A percentile compares a stretch with the other conserved stretches of the same genome.
Conservation (phyloP, 2,113 vertebrate genomes). For the Hippolais icterina region DNA sequence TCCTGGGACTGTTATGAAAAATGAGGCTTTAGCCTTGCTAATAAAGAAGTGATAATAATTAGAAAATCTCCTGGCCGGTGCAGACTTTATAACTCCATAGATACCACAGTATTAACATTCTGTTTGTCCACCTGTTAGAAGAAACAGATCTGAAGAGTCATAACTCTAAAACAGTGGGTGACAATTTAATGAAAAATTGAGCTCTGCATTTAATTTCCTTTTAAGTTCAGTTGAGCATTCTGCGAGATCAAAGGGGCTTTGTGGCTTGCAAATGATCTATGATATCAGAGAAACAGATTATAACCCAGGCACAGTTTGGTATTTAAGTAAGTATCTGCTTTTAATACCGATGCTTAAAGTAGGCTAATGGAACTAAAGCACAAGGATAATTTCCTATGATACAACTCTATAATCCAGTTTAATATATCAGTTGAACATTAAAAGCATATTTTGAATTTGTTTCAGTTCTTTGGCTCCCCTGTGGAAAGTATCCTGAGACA, state of each 20-base stretch:
- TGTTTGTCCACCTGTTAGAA: slow-evolving; percentile 72
- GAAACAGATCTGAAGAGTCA: slow-evolving; percentile 67
- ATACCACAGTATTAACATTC: slow-evolving; percentile 63
- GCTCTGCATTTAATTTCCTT: slow-evolving; percentile 73
- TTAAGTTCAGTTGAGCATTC: slow-evolving; percentile 70
- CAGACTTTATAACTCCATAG: slow-evolving; percentile 53
- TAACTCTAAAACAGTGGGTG: slow-evolving; percentile 72
- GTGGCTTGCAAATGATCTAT: slow-evolving; percentile 68
- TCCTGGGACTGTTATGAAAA: slow-evolving; percentile 27
- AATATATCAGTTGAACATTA: slow-evolving; percentile 11
- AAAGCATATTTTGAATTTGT: slow-evolving; percentile 46
- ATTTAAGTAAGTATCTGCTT: slow-evolving; percentile 61
- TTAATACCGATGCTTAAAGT: slow-evolving; percentile 66
- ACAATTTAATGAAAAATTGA: slow-evolving; percentile 77
- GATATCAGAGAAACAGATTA: slow-evolving; percentile 68
- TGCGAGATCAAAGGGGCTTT: slow-evolving; percentile 67
- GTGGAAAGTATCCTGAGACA: not conserved
- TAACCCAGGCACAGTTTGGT: slow-evolving; percentile 58
- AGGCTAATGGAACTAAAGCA: slow-evolving; percentile 59
- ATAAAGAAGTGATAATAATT: slow-evolving; percentile 56
- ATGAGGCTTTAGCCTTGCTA: slow-evolving; percentile 11
- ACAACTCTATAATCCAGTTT: slow-evolving; percentile 58
- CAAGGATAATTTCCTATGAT: slow-evolving; percentile 42
- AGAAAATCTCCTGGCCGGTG: slow-evolving; percentile 25
- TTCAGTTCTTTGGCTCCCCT: not conserved